Percentiles rank a stretch among this genome's conserved stretches.
These are phyloP conservation scores for Umimayanthus kanabou DNA, from an alignment of 92 coral and sea anemone species.

Conservation along the genomic window DNA sequence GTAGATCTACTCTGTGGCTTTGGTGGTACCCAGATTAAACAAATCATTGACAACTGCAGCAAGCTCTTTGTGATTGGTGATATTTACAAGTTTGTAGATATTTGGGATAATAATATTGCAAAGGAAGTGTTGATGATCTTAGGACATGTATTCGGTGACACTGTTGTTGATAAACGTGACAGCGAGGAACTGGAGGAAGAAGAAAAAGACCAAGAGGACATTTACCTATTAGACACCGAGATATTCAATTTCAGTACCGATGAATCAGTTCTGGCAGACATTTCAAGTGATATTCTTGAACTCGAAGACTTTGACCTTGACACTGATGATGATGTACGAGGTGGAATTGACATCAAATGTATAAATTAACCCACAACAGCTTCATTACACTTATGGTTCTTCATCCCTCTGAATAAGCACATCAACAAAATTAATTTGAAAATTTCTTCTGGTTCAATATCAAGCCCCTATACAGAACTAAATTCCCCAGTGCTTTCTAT, in stretches of 20 bases:
- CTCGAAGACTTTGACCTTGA: constrained; percentile 32
- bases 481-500: too few relatives aligned
- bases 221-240: constrained; percentile 16
- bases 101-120: too few relatives aligned
- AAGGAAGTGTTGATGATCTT: constrained; percentile 34
- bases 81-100: too few relatives aligned
- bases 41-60: too few relatives aligned
- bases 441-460: neutral
- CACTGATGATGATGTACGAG: constrained; percentile 26
- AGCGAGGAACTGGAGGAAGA: constrained; percentile 30
- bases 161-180: constrained; percentile 29
- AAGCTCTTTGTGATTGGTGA: too few relatives aligned
- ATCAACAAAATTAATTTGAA: neutral
- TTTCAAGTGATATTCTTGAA: constrained; percentile 23
- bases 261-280: constrained; percentile 43
- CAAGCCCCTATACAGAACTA: neutral
- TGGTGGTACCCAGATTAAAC: too few relatives aligned
- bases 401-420: neutral
- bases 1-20: too few relatives aligned
- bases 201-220: neutral
- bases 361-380: neutral
- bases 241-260: constrained; percentile 43
- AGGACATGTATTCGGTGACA: constrained; percentile 22
- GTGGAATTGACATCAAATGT: neutral
- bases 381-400: neutral